Base-by-base conservation (phyloP, 1,140 invertebrate species). In the Drosophila novamexicana region DNA sequence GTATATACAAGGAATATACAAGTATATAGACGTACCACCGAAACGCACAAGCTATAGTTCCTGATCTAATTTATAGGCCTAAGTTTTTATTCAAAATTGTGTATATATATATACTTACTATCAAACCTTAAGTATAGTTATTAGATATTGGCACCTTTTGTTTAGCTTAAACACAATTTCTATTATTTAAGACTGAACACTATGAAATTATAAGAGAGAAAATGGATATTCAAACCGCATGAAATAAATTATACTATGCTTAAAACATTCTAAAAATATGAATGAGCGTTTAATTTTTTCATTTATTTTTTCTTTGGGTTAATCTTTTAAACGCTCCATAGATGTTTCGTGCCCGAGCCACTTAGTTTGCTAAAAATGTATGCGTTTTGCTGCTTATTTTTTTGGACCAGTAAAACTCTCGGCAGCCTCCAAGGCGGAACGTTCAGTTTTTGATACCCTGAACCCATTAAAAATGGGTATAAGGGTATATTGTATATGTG, bases 171-270 rank as follows among this genome's bases (percentile, higher is more conserved):
- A 53, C 10, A 73, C 29, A 39, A 32, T 42, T 61, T 67, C 75
- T 76, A 77, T 83, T 63, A 66, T 88, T 79, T 88, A 89, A 88
- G 84, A 89, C 84, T 88, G 83, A 88, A 59, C 32, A 75, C 56
- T 52, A 68, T 37, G 22, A 29, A 29, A 29, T 29, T 29, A 29
- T 29, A 29, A 29, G 40, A 62, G 50, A 40, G 67, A 58, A 59
- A 56, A 53, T 42, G 12, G 54, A 36, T 42, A 64, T 58, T 40
- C 52, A 47, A 56, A 56, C 59, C 63, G 49, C 54, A 65, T 63
- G 63, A 77, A 89, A 88, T 88, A 88, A 89, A 88, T 66, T 70
- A 75, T 69, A 39, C 66, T 50, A 71, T 64, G 66, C 73, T 76
- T 45, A 56, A 83, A 77, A 79, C 70, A 84, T 77, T 63, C 36